phyloP scores from a whole-genome alignment of 2,888 invertebrate genomes.

The Scotopteryx bipunctaria region DNA sequence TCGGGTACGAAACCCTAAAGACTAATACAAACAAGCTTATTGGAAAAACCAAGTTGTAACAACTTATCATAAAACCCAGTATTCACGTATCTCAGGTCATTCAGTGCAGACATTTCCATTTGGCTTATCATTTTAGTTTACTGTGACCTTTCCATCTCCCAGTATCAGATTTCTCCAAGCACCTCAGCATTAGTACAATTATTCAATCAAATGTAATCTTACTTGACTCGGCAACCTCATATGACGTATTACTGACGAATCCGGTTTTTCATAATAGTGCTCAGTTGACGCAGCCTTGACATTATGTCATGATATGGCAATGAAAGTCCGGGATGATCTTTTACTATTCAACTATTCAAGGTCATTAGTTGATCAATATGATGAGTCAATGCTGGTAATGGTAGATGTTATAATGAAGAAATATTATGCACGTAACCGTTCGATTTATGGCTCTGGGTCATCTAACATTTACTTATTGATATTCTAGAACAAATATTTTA shows the following conservation, averaged over 20 bases:
- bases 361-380: slow-evolving; percentile 11
- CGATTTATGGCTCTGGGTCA: background rate
- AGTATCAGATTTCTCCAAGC: slow-evolving; percentile 9
- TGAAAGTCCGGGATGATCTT: slow-evolving; percentile 30
- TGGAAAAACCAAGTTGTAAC: no score
- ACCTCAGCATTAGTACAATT: background rate
- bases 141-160: background rate
- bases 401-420: slow-evolving; percentile 5
- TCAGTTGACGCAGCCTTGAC: slow-evolving; percentile 36
- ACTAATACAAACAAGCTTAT: no score
- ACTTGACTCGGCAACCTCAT: slow-evolving; percentile 24
- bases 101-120: background rate
- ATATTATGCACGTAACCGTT: background rate
- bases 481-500: background rate
- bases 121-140: background rate
- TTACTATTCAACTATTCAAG: slow-evolving; percentile 18
- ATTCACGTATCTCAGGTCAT: no score
- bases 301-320: slow-evolving; percentile 32
- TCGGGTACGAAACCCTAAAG: no score
- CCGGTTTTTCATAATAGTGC: slow-evolving; percentile 32
- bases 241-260: slow-evolving; percentile 18
- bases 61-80: no score
- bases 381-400: background rate
- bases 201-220: slow-evolving; percentile 3
- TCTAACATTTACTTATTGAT: no score